A percentile compares a stretch with the other conserved stretches of the same genome.
Conservation (phyloP, 2,113 vertebrate genomes). For the Eudorcas thomsonii region DNA sequence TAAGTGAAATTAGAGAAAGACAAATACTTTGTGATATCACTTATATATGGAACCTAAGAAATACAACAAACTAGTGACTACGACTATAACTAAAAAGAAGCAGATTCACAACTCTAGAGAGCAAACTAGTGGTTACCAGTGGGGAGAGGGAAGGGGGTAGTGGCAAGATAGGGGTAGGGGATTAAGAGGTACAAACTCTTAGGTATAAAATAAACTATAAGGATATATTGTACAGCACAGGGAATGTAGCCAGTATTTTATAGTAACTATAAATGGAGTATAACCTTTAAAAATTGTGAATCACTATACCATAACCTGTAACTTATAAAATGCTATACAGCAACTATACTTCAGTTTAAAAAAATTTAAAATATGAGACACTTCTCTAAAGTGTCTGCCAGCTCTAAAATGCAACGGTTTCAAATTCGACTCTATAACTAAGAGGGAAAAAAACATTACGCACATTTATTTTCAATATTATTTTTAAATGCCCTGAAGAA, state of each 20-base stretch:
- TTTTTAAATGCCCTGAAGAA: not conserved
- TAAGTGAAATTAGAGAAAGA: not conserved
- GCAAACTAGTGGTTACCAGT: not conserved
- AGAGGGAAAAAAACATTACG: not conserved
- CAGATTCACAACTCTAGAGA: not conserved
- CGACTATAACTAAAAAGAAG: not conserved
- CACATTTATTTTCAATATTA: conserved; percentile 3
- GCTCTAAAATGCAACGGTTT: not conserved
- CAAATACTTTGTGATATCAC: not conserved
- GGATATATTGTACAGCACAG: not conserved
- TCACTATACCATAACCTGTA: not conserved
- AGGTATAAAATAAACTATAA: not conserved
- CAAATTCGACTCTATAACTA: not conserved
- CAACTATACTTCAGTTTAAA: not conserved
- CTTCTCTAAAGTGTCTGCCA: not conserved
- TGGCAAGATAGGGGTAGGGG: not conserved
- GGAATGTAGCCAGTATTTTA: not conserved
- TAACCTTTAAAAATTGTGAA: not conserved
- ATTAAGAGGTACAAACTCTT: not conserved
- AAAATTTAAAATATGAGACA: not conserved
- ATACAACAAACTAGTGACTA: not conserved
- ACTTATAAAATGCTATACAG: not conserved
- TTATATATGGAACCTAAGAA: not conserved
- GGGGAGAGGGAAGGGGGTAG: not conserved
- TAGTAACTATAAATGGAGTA: not conserved